phyloP scores from a whole-genome alignment of 2,888 invertebrate genomes.

The Scaeva pyrastri region DNA sequence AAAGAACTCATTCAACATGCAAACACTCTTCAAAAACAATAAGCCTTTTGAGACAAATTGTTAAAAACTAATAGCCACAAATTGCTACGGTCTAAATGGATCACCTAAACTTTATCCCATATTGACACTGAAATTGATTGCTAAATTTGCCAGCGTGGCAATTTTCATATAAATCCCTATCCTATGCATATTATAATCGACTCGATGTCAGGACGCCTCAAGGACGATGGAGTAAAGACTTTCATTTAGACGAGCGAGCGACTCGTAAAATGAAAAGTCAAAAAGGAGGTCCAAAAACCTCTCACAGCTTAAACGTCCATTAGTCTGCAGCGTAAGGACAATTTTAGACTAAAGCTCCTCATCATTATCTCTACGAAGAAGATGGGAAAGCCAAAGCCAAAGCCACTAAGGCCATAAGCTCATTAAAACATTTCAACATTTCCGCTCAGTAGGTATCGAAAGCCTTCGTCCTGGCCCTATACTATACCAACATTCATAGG shows the following conservation, averaged over 20 bases:
- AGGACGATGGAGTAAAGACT: constrained; percentile 41
- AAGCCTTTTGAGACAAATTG: constrained; percentile 50
- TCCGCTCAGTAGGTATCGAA: constrained; percentile 73
- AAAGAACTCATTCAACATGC: constrained; percentile 14
- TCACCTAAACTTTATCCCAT: constrained; percentile 48
- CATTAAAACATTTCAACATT: constrained; percentile 75
- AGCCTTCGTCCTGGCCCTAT: constrained; percentile 40
- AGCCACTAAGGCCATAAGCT: constrained; percentile 75
- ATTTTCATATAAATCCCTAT: constrained; percentile 36
- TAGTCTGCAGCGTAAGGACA: constrained; percentile 66
- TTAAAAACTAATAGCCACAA: constrained; percentile 34
- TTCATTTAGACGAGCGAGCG: constrained; percentile 54
- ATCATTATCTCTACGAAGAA: constrained; percentile 67
- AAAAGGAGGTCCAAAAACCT: constrained; percentile 66
- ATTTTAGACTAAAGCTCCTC: constrained; percentile 67
- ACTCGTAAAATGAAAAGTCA: constrained; percentile 70
- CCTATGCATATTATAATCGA: constrained; percentile 51
- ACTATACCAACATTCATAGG: too few species aligned
- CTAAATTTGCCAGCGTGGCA: constrained; percentile 45
- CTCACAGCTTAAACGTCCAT: constrained; percentile 69
- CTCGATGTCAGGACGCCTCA: constrained; percentile 7
- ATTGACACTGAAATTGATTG: constrained; percentile 69
- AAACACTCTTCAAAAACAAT: constrained; percentile 11
- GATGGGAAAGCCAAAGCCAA: constrained; percentile 72
- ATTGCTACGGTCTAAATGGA: constrained; percentile 31